Evolutionary conservation across 2,797 vertebrate species (phyloP).

Genomic region (Cossypha polioptera): DNA sequence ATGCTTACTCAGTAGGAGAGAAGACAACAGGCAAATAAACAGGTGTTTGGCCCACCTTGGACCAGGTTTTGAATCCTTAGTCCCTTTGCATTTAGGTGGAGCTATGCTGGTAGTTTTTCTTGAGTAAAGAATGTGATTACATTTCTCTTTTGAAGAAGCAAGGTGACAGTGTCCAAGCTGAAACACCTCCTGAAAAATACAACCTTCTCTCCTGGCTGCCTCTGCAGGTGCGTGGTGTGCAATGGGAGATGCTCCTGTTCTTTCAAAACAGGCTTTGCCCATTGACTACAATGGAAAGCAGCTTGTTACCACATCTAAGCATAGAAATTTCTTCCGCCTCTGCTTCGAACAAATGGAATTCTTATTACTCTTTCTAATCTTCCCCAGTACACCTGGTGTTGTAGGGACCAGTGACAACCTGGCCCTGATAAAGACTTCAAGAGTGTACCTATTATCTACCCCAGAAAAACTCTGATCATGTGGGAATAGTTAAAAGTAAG

Average conservation of each 20-base stretch:
- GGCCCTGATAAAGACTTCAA: slow-evolving; percentile 46
- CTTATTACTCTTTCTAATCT: neutral
- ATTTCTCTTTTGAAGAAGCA: neutral
- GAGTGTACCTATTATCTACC: slow-evolving; percentile 4
- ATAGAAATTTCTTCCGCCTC: neutral
- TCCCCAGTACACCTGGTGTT: neutral
- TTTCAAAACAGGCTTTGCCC: neutral
- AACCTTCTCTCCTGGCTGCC: neutral
- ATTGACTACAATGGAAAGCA: neutral
- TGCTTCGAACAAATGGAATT: neutral
- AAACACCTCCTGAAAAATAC: neutral
- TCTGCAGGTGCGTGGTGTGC: neutral
- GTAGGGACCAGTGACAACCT: slow-evolving; percentile 6
- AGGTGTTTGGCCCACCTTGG: neutral
- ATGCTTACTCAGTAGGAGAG: neutral
- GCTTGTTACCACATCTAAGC: neutral
- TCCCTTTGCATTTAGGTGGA: neutral
- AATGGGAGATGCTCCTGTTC: neutral
- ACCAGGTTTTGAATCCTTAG: neutral
- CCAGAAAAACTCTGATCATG: neutral
- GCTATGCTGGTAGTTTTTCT: neutral
- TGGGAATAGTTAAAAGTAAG: slow-evolving; percentile 50
- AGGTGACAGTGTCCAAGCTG: neutral
- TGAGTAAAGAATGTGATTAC: neutral
- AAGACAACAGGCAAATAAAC: neutral